Evolutionary conservation across 2,113 vertebrate genomes (phyloP), one percentile per base, ranked within the genome.

Genomic region (Phalacrocorax brasilianus): DNA sequence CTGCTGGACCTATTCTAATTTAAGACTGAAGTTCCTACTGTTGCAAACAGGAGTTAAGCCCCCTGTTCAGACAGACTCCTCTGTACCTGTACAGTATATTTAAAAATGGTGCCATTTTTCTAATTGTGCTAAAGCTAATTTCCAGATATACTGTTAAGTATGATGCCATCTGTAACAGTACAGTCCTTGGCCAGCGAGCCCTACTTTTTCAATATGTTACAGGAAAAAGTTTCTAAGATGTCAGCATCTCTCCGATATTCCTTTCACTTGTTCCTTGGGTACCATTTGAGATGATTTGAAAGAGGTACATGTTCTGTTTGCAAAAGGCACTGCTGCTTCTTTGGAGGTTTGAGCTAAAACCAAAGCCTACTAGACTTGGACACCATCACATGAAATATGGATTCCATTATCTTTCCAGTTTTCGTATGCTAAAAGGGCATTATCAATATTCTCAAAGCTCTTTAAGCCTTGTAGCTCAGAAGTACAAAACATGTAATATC

Each of bases 51-150:
- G 67, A 95, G 53, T 44, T 40, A 53, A 92, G 30, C 40, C 45
- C 61, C 27, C 83, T 72, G 80, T n/a, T 91, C 44, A 44, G 40
- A 88, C 53, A 89, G 90, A 85, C 6, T 22, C 73, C 56, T 58
- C 70, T 38, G 55, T 24, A 75, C 49, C 72, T 85, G 38, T 38
- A 44, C 2, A 47, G 68, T 24, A 0, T 14, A 72, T 76, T 53
- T 77, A 4, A 63, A 86, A 94, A 63, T 21, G 53, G 66, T 79
- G 80, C 56, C 62, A 10, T 72, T 65, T 77, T 80, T 68, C 68
- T 55, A 71, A 42, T 92, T 44, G 74, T 66, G 74, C 66, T 91
- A 91, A 89, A 91, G 67, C n/a, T 86, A 63, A 90, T 95, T 93
- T 94, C 75, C 87, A 95, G 89, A 91, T 73, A 32, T 5, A 35